Base-by-base conservation (phyloP, 2,797 vertebrate genomes). In the Eulemur coronatus region DNA sequence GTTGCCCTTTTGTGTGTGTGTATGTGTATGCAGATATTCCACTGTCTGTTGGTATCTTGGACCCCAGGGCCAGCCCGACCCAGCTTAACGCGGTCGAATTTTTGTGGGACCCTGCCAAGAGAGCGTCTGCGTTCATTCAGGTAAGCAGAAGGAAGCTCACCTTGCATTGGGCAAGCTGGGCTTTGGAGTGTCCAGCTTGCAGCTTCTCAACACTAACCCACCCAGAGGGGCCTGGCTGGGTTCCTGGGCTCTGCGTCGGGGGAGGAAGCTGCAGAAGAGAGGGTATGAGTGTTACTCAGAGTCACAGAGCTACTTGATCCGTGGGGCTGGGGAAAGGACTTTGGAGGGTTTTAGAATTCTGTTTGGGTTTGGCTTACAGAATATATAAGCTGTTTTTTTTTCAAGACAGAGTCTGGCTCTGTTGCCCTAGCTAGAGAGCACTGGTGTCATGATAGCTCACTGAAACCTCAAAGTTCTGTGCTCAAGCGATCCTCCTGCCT, bases 31-130 rank as follows among this genome's bases (percentile, higher is more conserved):
- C 94, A 99, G 99, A 99, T 99, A 99, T 99, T 97, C 99, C 99
- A 0, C 98, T 99, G 97, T 99, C 99, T 33, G 99, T 99, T 98
- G 99, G 99, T 92, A 99, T 99, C 93, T 98, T 99, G 97, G 99
- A 99, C 98, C 99, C 99, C 84, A 98, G 98, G 84, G 99, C 99
- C 57, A 99, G 99, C 97, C 98, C 99, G 2, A 99, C 99, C 67
- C 99, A 99, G 97, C 98, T 99, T 98, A 99, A 99, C 92, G 99
- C 99, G 15, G 99, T 99, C 0, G 99, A 99, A 98, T 99, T 99
- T 98, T 98, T 99, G 94, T 99, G 99, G 99, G 99, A 99, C 97
- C 99, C 99, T 0, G 97, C 98, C n/a, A 99, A 99, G 98, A 99
- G 98, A 70, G 98, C 99, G 0, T 99, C 99, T 3, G 99, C 99